Conservation (phyloP, 2,888 invertebrate species). For the Oligia strigilis region DNA sequence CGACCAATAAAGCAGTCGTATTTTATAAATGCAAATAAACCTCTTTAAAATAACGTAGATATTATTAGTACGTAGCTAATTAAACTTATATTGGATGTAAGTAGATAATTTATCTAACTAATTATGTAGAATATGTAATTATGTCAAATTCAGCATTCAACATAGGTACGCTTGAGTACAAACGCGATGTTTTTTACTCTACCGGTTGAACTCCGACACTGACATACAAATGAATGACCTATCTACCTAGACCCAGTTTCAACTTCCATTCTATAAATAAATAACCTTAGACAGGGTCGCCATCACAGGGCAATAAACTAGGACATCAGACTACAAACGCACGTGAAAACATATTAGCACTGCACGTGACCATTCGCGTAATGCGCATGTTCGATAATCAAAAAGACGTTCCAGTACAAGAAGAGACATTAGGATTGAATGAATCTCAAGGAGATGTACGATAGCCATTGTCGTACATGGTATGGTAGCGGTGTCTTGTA, state of each 20-base stretch:
- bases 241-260: conserved; percentile 28
- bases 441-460: conserved; percentile 14
- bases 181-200: not conserved
- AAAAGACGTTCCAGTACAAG: conserved; percentile 12
- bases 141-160: not conserved
- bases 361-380: conserved; percentile 26
- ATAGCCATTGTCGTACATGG: too few species aligned
- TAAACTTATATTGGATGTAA: not conserved
- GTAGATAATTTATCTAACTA: not conserved
- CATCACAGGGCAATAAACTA: conserved; percentile 27
- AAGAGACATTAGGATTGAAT: conserved; percentile 35
- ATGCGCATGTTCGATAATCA: conserved; percentile 57
- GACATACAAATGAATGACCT: conserved; percentile 21
- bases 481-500: not conserved
- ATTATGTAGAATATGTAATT: not conserved
- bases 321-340: conserved; percentile 31
- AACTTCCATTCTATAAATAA: conserved; percentile 22
- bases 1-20: too few species aligned
- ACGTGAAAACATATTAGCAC: not conserved
- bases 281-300: conserved; percentile 41
- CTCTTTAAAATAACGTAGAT: not conserved
- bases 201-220: not conserved
- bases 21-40: not conserved
- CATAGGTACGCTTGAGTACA: not conserved
- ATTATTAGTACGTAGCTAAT: not conserved